phyloP scores from a whole-genome alignment of 2,797 vertebrate genomes.

The Sternotherus odoratus region DNA sequence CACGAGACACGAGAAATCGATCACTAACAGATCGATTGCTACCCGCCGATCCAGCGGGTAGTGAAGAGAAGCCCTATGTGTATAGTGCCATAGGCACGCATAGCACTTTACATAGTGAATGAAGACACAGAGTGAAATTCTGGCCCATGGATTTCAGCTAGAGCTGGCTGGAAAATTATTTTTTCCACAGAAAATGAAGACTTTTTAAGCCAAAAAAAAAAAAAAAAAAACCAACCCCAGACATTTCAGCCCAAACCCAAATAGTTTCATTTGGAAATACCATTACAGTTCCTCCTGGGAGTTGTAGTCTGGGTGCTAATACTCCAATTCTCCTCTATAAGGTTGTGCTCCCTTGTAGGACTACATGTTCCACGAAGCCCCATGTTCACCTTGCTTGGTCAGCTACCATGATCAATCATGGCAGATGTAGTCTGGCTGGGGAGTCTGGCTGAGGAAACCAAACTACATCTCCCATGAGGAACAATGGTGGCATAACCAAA shows the following conservation, averaged over 20 bases:
- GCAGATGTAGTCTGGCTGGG: not conserved
- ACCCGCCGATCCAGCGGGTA: too few relatives aligned
- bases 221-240: not conserved
- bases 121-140: conserved; percentile 14
- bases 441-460: not conserved
- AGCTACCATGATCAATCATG: not conserved
- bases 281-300: not conserved
- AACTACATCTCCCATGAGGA: not conserved
- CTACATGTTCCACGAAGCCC: not conserved
- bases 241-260: not conserved
- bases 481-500: not conserved
- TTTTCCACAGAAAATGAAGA: not conserved
- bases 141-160: not conserved
- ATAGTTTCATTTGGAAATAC: not conserved
- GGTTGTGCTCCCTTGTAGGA: not conserved
- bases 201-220: not conserved
- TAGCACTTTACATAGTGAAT: not conserved
- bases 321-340: not conserved
- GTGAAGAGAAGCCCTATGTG: too few relatives aligned
- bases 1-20: too few relatives aligned
- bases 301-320: not conserved
- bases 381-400: not conserved
- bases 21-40: too few relatives aligned
- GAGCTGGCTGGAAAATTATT: not conserved
- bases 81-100: not conserved